Conservation (phyloP, 2,113 vertebrate genomes). For the Callocephalon fimbriatum region DNA sequence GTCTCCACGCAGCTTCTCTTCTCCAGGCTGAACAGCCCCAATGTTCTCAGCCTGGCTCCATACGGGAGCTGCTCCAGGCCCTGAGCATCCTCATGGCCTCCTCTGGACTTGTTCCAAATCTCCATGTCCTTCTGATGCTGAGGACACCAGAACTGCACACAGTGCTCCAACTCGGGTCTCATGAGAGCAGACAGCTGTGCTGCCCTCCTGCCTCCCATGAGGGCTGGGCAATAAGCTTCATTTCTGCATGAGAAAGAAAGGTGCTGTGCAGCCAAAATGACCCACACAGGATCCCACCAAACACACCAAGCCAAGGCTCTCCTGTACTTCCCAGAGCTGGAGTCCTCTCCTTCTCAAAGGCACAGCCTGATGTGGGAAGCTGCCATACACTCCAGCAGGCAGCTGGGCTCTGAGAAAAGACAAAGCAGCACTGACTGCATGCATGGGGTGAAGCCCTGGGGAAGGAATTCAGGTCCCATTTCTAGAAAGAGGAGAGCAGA, state of each 20-base stretch:
- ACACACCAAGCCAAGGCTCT: not conserved
- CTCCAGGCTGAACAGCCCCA: no score
- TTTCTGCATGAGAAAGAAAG: not conserved
- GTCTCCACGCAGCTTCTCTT: no score
- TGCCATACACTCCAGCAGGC: rapidly evolving
- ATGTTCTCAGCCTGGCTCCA: no score
- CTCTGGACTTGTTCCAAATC: not conserved
- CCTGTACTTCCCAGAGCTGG: rapidly evolving
- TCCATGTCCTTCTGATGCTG: not conserved
- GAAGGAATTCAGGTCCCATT: rapidly evolving
- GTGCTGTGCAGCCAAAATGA: not conserved
- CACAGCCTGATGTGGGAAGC: rapidly evolving
- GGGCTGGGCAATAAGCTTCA: not conserved
- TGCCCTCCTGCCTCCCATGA: rapidly evolving
- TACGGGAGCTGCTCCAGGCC: not conserved
- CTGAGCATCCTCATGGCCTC: not conserved
- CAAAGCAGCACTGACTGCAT: not conserved
- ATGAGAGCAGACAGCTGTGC: rapidly evolving
- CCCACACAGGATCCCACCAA: not conserved
- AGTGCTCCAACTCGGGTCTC: not conserved
- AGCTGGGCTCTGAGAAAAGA: not conserved
- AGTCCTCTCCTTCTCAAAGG: not conserved
- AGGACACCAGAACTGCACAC: not conserved
- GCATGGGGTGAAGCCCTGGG: not conserved
- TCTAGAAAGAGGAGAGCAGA: not conserved